Evolutionary conservation across 1,140 invertebrate genomes (phyloP), one percentile per base, ranked within the genome.

Genomic region (Uloborus diversus): DNA sequence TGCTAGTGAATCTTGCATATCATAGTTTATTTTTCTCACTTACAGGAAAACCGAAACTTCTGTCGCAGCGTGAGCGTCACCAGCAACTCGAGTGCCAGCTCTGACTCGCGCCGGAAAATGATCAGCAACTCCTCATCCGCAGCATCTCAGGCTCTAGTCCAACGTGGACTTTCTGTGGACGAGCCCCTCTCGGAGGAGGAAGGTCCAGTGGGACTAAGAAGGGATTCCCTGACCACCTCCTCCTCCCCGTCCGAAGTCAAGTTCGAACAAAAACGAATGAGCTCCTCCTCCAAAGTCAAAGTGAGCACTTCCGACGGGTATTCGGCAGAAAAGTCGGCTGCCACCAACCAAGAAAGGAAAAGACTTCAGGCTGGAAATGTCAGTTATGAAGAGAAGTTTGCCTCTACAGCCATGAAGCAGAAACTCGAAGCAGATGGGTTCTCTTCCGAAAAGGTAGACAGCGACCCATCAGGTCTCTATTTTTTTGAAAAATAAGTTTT

Each of bases 281-380:
- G 92, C 32, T 93, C 92, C 28, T 92, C 92, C 4, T 92, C 92
- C 9, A 93, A 93, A 81, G 93, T 92, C 1, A 93, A 94, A 85
- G 73, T 76, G 32, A 79, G 64, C 76, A 76, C 80, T 14, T 65
- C 92, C 49, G 93, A 94, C 84, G 92, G 92, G 53, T 94, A 92
- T 85, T 94, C 93, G 86, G 91, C 92, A 2, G 94, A 95, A 82
- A 91, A 83, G 87, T 87, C 85, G 86, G 89, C 88, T 2, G 90
- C 64, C 3, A 59, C 65, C 7, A 79, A 79, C 23, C 76, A 79
- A n/a, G 64, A 79, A 20, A 59, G 76, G 76, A 79, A 79, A 23
- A 90, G 91, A 23, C 84, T 96, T 57, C 92, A 94, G 83, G 89
- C 94, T 7, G 92, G 92, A 2, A 93, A 95, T 83, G 86, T 94